Base-by-base conservation (phyloP, 2,113 vertebrate species). In the Lasiurus cinereus region DNA sequence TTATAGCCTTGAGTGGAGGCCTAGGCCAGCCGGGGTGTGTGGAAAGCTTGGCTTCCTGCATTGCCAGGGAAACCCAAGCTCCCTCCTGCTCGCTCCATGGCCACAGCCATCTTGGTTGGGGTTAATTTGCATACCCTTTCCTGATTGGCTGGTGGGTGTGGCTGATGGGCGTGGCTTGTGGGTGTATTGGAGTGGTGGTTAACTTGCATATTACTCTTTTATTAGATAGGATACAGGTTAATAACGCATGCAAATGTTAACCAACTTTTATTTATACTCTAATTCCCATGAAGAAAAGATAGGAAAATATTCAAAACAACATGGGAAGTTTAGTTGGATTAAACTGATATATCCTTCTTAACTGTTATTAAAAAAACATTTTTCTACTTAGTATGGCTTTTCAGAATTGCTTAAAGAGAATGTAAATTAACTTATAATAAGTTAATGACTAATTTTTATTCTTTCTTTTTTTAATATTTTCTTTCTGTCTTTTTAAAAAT, bases 361-460 rank as follows among this genome's bases (percentile, higher is more conserved):
- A 54, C 48, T 72, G 13, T 29, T 36, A 29, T 90, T 84, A 90
- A 16, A 69, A 88, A 22, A 73, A 8, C 4, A 24, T 78, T 39
- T 78, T 89, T 90, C 24, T 84, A 29, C 79, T 94, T 48, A 67
- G 0, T 62, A 15, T 91, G 16, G 8, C 10, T 27, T 82, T 88
- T 91, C 33, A 80, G 24, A 33, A 64, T 73, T 56, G 6, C 36
- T 76, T 64, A 64, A 46, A 87, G 8, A 85, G 48, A 92, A 52
- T 31, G 5, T 39, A 86, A 91, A 39, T 84, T 76, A 89, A 93
- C 43, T 78, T 84, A 70, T 66, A 69, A 88, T 73, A 69, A 52
- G 64, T 76, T 43, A 6, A 46, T n/a, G 18, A 18, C 91, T 90
- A 21, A 59, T 39, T 93, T 94, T 73, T 62, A 62, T 74, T 88